These are phyloP conservation scores for Cylindroiulus punctatus DNA, from an alignment of 2,888 invertebrate genomes.

Conservation along the genomic window DNA sequence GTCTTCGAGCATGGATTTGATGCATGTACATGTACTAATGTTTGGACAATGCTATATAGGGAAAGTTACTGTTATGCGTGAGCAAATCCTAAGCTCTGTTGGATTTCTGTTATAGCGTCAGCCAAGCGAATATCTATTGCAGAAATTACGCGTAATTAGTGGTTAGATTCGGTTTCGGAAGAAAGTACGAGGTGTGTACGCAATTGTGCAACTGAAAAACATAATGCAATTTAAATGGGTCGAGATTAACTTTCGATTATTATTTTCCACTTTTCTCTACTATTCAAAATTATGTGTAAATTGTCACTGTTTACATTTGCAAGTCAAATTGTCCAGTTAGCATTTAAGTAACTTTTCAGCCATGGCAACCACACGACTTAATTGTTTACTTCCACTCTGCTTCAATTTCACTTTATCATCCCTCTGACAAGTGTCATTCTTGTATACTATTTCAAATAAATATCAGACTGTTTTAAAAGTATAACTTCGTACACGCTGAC, in stretches of 20 bases:
- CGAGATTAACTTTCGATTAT: background rate
- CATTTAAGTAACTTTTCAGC: background rate
- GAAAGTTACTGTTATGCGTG: background rate
- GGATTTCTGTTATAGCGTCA: background rate
- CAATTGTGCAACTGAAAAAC: background rate
- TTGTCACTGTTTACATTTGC: background rate
- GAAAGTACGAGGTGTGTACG: background rate
- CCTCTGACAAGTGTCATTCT: too few relatives aligned
- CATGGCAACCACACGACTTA: too few relatives aligned
- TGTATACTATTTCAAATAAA: too few relatives aligned
- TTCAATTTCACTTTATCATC: too few relatives aligned
- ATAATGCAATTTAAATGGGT: background rate
- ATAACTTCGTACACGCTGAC: too few relatives aligned
- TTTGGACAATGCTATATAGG: background rate
- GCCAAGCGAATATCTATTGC: constrained; percentile 20
- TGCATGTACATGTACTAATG: background rate
- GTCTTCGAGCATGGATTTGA: background rate
- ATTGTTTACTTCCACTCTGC: too few relatives aligned
- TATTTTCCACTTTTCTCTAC: background rate
- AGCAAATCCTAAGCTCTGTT: constrained; percentile 1
- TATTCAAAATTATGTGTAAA: background rate
- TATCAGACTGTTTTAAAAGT: too few relatives aligned
- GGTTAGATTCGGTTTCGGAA: constrained; percentile 16
- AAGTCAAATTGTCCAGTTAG: background rate
- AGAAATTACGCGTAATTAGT: background rate